A percentile compares a stretch with the other conserved stretches of the same genome.
Conservation (phyloP, 2,113 vertebrate genomes). For the Megaceryle maxima region DNA sequence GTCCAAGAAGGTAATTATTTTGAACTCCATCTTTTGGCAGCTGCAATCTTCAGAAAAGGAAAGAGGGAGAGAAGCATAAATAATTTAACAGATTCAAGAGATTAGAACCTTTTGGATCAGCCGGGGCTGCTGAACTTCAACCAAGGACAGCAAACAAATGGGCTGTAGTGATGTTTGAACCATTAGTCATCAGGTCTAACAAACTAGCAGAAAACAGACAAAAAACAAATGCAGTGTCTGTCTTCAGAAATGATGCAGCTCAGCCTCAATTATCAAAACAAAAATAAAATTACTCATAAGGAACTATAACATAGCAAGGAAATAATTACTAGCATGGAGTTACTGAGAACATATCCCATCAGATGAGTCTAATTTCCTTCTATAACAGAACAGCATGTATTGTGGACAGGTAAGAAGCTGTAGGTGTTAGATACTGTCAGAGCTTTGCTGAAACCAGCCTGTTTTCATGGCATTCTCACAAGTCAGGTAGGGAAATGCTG, state of each 20-base stretch:
- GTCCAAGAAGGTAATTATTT: neutral
- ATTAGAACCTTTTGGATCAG: neutral
- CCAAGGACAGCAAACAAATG: constrained; percentile 6
- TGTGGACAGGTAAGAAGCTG: neutral
- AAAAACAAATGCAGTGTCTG: neutral
- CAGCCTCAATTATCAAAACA: neutral
- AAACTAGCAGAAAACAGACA: neutral
- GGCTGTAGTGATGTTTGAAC: neutral
- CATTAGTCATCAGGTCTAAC: neutral
- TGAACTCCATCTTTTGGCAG: neutral
- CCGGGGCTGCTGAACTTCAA: neutral
- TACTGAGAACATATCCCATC: neutral
- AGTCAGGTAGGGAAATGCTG: neutral
- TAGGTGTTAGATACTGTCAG: neutral
- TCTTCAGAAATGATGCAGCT: neutral
- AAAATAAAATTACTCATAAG: neutral
- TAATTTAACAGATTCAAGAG: neutral
- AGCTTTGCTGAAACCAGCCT: neutral
- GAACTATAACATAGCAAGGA: neutral
- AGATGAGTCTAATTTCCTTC: neutral
- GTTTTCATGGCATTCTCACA: neutral
- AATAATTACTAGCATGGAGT: neutral
- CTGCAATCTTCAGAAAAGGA: neutral
- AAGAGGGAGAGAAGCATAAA: neutral
- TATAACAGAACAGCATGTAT: neutral